Percentiles rank a stretch among this genome's conserved stretches.
Evolutionary conservation across 2,888 invertebrate species (phyloP).

Genomic region (Troides oblongomaculatus): DNA sequence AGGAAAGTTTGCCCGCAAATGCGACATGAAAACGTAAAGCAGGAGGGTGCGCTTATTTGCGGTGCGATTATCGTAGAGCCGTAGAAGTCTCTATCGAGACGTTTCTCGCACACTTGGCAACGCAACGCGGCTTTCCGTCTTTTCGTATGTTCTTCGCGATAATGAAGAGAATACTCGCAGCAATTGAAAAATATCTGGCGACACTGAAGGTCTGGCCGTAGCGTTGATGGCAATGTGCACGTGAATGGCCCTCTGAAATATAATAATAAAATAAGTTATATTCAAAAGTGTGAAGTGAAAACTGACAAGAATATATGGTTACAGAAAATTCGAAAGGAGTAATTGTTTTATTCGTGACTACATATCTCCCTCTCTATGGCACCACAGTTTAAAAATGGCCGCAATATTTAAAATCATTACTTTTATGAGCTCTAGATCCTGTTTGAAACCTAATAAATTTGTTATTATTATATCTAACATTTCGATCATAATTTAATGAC

Average conservation of each 20-base stretch:
- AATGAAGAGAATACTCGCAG: slow-evolving; percentile 73
- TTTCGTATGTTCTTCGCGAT: slow-evolving; percentile 72
- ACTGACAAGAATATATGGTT: background rate
- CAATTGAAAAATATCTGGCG: slow-evolving; percentile 72
- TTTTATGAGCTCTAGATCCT: no score
- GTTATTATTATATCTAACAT: no score
- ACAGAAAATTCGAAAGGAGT: no score
- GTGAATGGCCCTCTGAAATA: slow-evolving; percentile 67
- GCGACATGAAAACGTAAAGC: slow-evolving; percentile 55
- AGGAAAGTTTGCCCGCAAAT: slow-evolving; percentile 60
- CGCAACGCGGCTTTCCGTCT: slow-evolving; percentile 68
- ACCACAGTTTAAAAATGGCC: no score
- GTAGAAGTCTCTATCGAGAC: slow-evolving; percentile 58
- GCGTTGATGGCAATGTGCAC: slow-evolving; percentile 62
- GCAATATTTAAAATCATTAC: no score
- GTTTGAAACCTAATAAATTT: no score
- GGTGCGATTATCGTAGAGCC: slow-evolving; percentile 39
- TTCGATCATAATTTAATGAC: no score
- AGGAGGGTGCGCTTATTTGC: slow-evolving; percentile 41
- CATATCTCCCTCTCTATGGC: no score
- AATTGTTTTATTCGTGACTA: no score
- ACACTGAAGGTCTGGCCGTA: slow-evolving; percentile 64
- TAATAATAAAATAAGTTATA: background rate
- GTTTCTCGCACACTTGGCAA: slow-evolving; percentile 74
- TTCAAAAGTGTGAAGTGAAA: background rate